Evolutionary conservation across 2,113 vertebrate genomes (phyloP).

Genomic region (Albula goreensis): DNA sequence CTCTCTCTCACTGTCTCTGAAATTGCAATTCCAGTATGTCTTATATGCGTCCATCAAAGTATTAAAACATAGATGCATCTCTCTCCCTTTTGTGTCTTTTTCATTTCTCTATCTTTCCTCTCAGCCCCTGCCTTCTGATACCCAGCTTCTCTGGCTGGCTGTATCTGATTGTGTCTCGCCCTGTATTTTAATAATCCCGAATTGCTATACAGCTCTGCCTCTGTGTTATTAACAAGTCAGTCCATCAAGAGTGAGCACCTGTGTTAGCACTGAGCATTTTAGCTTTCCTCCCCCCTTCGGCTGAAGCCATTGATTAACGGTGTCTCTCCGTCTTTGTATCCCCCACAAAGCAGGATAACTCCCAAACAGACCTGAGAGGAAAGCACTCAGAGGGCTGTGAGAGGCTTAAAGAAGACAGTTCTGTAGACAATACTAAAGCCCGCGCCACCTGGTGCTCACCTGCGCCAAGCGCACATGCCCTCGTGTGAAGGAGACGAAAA

Average conservation of each 20-base stretch:
- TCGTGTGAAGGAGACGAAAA: conserved; percentile 24
- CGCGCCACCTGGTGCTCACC: too few species aligned
- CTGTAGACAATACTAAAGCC: too few species aligned
- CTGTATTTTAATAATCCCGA: not conserved
- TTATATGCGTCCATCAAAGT: too few species aligned
- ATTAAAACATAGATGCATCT: too few species aligned
- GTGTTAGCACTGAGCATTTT: not conserved
- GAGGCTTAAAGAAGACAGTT: too few species aligned
- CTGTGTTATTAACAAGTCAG: not conserved
- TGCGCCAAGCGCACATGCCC: not conserved
- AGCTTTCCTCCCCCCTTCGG: not conserved
- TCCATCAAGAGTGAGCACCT: not conserved
- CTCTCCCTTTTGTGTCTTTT: not conserved
- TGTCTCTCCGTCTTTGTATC: too few species aligned
- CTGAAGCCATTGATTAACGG: too few species aligned
- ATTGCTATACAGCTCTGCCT: not conserved
- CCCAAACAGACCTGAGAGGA: too few species aligned
- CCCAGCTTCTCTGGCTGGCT: not conserved
- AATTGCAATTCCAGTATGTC: too few species aligned
- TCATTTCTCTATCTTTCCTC: not conserved
- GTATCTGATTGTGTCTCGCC: not conserved
- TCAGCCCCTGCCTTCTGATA: not conserved
- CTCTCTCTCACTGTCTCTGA: too few species aligned
- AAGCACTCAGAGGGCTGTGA: too few species aligned
- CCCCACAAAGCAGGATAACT: too few species aligned